phyloP scores from a whole-genome alignment of 2,797 vertebrate species.

The Eospalax fontanierii region DNA sequence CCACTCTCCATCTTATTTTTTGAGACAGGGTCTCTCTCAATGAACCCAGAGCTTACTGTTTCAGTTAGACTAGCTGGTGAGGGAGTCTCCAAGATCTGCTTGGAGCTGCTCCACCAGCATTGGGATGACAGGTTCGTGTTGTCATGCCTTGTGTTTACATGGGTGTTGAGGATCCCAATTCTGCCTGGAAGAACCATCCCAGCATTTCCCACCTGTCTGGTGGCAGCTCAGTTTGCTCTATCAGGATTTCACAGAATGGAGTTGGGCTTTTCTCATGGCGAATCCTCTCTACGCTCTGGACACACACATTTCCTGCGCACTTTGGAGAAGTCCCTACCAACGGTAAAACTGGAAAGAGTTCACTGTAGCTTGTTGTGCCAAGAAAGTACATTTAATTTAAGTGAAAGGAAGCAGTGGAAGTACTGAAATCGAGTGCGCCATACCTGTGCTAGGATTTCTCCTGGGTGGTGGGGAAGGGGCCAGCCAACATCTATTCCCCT shows the following conservation, averaged over 20 bases:
- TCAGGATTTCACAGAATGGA: constrained; percentile 31
- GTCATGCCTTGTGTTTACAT: too few species aligned
- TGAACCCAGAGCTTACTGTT: too few species aligned
- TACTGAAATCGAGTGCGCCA: neutral
- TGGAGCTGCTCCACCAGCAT: too few species aligned
- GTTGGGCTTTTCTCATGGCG: neutral
- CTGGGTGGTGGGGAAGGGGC: too few species aligned
- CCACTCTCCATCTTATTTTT: too few species aligned
- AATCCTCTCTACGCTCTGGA: neutral
- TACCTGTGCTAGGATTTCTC: too few species aligned
- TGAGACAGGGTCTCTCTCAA: too few species aligned
- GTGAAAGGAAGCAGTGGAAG: neutral
- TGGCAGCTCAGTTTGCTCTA: neutral
- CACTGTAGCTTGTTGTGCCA: neutral
- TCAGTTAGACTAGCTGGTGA: too few species aligned
- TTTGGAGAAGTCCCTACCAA: neutral
- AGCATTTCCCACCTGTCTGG: neutral
- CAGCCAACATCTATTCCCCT: too few species aligned
- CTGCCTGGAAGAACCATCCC: constrained; percentile 40
- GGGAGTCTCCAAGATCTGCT: too few species aligned
- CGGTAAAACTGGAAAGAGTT: neutral
- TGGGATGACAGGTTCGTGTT: too few species aligned
- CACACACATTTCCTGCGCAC: fast-evolving
- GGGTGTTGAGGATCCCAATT: neutral
- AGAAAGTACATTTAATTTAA: neutral